Evolutionary conservation across 2,888 invertebrate species (phyloP).

Genomic region (Campoletis raptor): DNA sequence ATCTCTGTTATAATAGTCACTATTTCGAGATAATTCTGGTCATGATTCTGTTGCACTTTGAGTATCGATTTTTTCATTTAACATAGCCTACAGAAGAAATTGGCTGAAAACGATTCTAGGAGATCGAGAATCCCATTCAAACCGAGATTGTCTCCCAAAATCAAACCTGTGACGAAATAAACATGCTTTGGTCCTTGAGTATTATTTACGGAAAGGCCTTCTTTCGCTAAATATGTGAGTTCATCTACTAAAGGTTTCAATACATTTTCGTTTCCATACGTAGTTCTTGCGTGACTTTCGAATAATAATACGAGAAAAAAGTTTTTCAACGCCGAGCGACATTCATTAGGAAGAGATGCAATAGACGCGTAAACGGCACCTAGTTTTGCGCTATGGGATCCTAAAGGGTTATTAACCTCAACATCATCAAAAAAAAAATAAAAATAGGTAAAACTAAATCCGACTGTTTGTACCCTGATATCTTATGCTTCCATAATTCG

Average conservation of each 20-base stretch:
- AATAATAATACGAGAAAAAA: constrained; percentile 72
- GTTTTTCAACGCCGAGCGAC: constrained; percentile 69
- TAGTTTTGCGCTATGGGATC: constrained; percentile 73
- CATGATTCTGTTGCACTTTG: not conserved
- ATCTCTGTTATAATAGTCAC: constrained; percentile 35
- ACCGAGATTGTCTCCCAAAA: constrained; percentile 73
- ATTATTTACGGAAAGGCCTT: constrained; percentile 65
- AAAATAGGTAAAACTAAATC: constrained; percentile 64
- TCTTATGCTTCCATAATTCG: too few relatives aligned
- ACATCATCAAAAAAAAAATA: constrained; percentile 73
- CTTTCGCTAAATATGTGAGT: constrained; percentile 66
- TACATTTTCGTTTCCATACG: constrained; percentile 68
- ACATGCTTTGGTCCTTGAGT: constrained; percentile 23
- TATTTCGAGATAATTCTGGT: not conserved
- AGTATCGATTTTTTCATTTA: constrained; percentile 16
- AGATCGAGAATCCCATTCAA: constrained; percentile 72
- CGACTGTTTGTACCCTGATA: too few relatives aligned
- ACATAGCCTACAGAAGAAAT: constrained; percentile 70
- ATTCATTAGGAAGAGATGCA: constrained; percentile 69
- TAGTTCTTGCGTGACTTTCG: constrained; percentile 67
- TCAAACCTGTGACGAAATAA: constrained; percentile 45
- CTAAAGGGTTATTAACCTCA: constrained; percentile 71
- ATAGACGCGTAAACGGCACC: constrained; percentile 72
- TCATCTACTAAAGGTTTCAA: constrained; percentile 71
- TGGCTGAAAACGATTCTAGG: constrained; percentile 70